phyloP scores from a whole-genome alignment of 2,113 vertebrate species.

The Cettia cetti region DNA sequence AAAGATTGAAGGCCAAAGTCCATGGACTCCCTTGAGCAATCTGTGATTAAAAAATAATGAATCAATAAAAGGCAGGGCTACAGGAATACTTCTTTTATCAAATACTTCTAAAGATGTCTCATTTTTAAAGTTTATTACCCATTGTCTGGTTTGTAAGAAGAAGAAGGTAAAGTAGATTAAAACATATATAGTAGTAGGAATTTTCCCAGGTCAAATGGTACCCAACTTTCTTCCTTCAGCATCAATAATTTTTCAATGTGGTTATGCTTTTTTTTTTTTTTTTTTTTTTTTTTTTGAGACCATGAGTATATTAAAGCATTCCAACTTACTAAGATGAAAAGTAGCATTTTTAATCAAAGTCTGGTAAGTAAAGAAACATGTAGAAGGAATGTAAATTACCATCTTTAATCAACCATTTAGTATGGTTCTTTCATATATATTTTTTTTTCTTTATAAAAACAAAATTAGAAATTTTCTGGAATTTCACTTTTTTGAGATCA shows the following conservation, averaged over 20 bases:
- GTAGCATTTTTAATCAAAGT: slow-evolving; percentile 21
- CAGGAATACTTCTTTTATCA: neutral
- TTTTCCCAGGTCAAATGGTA: neutral
- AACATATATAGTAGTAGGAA: neutral
- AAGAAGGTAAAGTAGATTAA: neutral
- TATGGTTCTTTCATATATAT: neutral
- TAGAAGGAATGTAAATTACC: neutral
- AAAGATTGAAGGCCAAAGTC: neutral
- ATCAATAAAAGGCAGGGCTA: neutral
- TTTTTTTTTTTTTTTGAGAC: neutral
- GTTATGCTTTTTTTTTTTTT: neutral
- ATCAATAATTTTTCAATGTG: neutral
- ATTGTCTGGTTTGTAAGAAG: neutral
- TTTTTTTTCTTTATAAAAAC: neutral
- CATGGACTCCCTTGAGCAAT: neutral
- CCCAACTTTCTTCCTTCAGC: neutral
- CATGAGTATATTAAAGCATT: neutral
- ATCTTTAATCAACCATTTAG: slow-evolving; percentile 29
- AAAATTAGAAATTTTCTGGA: neutral
- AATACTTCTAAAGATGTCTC: neutral
- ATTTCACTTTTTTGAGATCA: neutral
- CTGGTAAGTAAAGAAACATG: neutral
- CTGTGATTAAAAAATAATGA: neutral
- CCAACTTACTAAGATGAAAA: neutral
- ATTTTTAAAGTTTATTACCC: neutral